Base-by-base conservation (phyloP, 1,140 invertebrate species). In the Apocrypta bakeri region DNA sequence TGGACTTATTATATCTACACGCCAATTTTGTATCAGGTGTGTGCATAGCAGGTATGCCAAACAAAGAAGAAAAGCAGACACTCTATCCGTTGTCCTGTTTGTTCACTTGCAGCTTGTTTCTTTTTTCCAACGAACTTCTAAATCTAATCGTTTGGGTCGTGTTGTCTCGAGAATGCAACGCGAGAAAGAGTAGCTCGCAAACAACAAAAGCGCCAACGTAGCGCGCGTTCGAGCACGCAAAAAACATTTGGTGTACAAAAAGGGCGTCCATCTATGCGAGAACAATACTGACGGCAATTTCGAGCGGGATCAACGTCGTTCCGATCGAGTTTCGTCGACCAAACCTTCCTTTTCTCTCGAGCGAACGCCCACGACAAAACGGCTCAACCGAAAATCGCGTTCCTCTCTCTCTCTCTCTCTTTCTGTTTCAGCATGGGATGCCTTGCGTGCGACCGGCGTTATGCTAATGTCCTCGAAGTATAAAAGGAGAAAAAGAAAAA, bases 381-480 rank as follows among this genome's bases (percentile, higher is more conserved):
- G 68, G 14, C 31, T 42, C 25, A 9, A 1, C 27, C 61, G 31
- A 77, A 77, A 66, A 64, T n/a, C 4, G 74, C 74, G 74, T 31
- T 33, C 37, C 33, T 37, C 11, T 66, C 37, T 42, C 72, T 27
- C 71, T 40, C 37, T 24, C 71, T n/a, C 29, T 61, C 42, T 29
- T 11, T 29, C 24, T 24, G 8, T 14, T 0, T 71, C 27, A 56
- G 48, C 48, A 11, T 21, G 73, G 83, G 75, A 76, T 78, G 81
- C 78, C 82, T 88, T 84, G 86, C 88, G 84, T 86, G 86, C 87
- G 86, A 88, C 85, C 83, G 84, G 83, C 85, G 79, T 87, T 88
- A 88, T 87, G 86, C 84, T 89, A 89, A 88, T 89, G 79, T 72
- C 68, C 64, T 66, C 73, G 37, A 61, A 81, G 11, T 8, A 3